Percentiles rank a stretch among this genome's conserved stretches.
phyloP scores from a whole-genome alignment of 2,797 vertebrate species.

The Micropoecilia bifurca region DNA sequence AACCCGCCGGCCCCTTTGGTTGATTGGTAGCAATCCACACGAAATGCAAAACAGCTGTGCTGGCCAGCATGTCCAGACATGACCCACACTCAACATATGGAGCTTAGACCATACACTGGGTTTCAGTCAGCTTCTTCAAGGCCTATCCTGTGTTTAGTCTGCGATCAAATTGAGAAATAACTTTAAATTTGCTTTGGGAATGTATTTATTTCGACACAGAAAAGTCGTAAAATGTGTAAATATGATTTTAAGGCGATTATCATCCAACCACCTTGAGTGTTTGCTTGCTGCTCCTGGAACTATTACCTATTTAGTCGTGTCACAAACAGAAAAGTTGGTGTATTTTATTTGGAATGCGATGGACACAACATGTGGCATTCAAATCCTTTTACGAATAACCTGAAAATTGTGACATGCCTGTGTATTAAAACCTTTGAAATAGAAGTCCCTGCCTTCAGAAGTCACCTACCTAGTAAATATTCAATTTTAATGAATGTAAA shows the following conservation, averaged over 20 bases:
- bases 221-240: neutral
- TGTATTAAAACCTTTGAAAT: neutral
- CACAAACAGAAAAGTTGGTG: neutral
- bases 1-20: neutral
- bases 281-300: neutral
- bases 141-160: neutral
- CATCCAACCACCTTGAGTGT: neutral
- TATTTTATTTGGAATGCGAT: neutral
- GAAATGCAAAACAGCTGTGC: slow-evolving; percentile 37
- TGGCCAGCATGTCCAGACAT: slow-evolving; percentile 54
- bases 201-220: neutral
- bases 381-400: neutral
- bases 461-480: neutral
- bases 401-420: neutral
- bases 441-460: neutral
- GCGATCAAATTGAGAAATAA: neutral
- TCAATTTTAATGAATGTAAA: too few species aligned
- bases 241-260: neutral
- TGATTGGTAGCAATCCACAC: slow-evolving; percentile 15
- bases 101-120: neutral
- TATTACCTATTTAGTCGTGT: neutral
- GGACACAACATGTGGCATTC: neutral
- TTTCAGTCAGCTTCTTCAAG: neutral
- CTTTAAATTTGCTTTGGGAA: neutral
- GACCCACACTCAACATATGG: neutral